These are phyloP conservation scores for Ramphastos sulfuratus DNA, from an alignment of 2,113 vertebrate genomes.

Conservation along the genomic window DNA sequence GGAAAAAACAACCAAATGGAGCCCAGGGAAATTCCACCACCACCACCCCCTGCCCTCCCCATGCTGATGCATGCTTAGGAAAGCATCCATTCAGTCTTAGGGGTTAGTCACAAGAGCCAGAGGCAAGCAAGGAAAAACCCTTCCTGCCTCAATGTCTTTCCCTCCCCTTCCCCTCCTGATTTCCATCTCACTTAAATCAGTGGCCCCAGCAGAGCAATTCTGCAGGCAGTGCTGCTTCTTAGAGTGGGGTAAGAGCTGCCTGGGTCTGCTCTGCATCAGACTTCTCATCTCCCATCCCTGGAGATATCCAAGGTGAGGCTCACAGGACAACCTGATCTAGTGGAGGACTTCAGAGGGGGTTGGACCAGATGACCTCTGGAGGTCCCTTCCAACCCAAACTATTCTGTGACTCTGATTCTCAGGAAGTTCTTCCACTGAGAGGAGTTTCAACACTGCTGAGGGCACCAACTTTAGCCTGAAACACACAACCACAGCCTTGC, in stretches of 20 bases:
- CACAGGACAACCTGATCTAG: too few relatives aligned
- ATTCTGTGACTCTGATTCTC: background rate
- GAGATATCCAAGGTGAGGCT: too few relatives aligned
- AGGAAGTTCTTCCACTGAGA: accelerated
- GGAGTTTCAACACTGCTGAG: accelerated
- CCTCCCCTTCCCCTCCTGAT: background rate
- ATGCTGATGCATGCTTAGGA: background rate
- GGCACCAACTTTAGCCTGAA: background rate
- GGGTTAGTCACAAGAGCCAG: background rate
- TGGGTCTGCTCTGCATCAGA: background rate
- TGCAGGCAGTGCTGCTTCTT: accelerated
- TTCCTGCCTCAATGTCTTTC: background rate
- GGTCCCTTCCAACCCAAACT: too few relatives aligned
- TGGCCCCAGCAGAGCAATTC: background rate
- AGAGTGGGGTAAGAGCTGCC: background rate
- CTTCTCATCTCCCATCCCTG: too few relatives aligned
- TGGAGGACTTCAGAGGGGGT: too few relatives aligned
- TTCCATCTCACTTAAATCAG: background rate
- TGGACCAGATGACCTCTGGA: too few relatives aligned
- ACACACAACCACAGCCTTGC: background rate
- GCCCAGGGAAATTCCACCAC: background rate
- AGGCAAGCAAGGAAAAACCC: background rate
- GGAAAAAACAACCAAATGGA: background rate
- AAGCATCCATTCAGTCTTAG: background rate
- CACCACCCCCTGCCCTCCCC: background rate